A percentile compares a stretch with the other conserved stretches of the same genome.
Conservation (phyloP, 2,888 invertebrate species). For the Phengaris alcon region DNA sequence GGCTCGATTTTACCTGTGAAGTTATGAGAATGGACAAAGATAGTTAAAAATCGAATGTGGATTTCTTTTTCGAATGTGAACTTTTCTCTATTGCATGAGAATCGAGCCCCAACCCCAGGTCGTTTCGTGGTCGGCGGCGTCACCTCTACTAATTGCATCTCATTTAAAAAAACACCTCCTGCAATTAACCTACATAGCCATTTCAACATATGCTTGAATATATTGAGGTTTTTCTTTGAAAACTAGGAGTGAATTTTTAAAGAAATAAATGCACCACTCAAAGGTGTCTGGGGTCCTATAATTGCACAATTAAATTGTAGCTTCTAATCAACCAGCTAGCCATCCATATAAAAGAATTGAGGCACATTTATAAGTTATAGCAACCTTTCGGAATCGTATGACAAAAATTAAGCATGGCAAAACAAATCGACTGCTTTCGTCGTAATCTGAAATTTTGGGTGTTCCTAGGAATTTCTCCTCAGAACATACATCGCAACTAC, state of each 20-base stretch:
- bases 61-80: neutral
- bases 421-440: slow-evolving; percentile 54
- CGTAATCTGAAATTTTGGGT: slow-evolving; percentile 52
- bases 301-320: slow-evolving; percentile 25
- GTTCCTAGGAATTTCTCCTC: slow-evolving; percentile 51
- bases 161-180: slow-evolving; percentile 42
- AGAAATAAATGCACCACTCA: slow-evolving; percentile 12
- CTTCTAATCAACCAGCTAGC: neutral
- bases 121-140: slow-evolving; percentile 41
- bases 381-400: neutral
- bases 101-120: neutral
- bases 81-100: neutral
- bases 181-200: slow-evolving; percentile 43
- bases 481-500: slow-evolving; percentile 40
- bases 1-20: too few relatives aligned
- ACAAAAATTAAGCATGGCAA: slow-evolving; percentile 27
- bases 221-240: slow-evolving; percentile 39
- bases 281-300: slow-evolving; percentile 1
- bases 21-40: too few relatives aligned
- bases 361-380: neutral
- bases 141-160: slow-evolving; percentile 44
- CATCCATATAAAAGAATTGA: neutral
- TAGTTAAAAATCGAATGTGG: too few relatives aligned
- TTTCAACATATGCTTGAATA: slow-evolving; percentile 34
- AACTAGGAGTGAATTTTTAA: slow-evolving; percentile 33